phyloP scores from a whole-genome alignment of 2,113 vertebrate species.

The Passer montanus region DNA sequence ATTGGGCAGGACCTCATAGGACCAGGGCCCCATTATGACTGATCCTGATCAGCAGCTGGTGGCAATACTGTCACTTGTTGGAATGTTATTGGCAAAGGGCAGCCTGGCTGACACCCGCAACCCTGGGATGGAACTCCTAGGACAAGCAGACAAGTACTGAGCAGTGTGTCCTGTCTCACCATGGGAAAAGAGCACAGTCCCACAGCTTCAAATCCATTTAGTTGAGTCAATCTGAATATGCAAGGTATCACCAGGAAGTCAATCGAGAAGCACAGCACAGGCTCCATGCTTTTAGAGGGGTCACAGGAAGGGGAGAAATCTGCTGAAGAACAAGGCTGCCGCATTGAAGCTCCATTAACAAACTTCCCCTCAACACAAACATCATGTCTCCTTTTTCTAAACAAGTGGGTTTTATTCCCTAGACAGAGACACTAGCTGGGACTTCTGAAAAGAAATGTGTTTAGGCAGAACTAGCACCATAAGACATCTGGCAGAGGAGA shows the following conservation, averaged over 20 bases:
- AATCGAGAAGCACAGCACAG: neutral
- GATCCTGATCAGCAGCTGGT: neutral
- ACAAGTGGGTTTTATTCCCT: neutral
- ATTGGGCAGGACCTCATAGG: neutral
- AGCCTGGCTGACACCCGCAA: neutral
- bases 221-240: neutral
- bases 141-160: neutral
- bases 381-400: neutral
- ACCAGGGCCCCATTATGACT: rapidly evolving
- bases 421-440: neutral
- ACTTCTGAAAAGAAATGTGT: neutral
- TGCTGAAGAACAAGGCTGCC: neutral
- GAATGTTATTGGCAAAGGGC: rapidly evolving
- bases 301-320: neutral
- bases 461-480: neutral
- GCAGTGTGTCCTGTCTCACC: neutral
- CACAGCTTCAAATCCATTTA: neutral
- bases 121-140: neutral
- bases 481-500: neutral
- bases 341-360: neutral
- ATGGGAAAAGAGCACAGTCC: neutral
- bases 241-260: neutral
- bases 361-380: neutral
- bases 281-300: neutral
- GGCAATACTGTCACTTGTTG: rapidly evolving